Evolutionary conservation across 2,113 vertebrate genomes (phyloP).

Genomic region (Chrysemys picta): DNA sequence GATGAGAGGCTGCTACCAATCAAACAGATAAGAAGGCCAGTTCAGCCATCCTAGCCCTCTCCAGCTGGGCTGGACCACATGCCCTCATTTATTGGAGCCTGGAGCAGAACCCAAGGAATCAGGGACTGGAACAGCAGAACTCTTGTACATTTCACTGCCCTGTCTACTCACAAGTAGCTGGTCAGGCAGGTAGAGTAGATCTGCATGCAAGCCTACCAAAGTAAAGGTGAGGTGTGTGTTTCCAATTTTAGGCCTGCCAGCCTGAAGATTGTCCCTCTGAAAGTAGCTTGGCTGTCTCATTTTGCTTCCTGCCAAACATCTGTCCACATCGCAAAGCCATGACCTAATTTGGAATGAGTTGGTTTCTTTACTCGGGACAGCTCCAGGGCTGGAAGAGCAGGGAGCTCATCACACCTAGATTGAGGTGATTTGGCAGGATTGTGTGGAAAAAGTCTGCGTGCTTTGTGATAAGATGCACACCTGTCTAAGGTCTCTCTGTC

Average conservation of each 20-base stretch:
- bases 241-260: constrained; percentile 24
- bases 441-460: neutral
- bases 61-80: fast-evolving
- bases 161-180: neutral
- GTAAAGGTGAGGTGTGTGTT: neutral
- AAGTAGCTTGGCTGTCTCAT: constrained; percentile 12
- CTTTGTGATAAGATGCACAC: constrained; percentile 8
- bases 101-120: neutral
- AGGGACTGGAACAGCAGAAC: neutral
- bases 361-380: neutral
- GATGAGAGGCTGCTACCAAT: too few species aligned
- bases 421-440: neutral
- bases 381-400: constrained; percentile 23
- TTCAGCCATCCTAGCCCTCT: too few species aligned
- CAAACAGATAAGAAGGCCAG: too few species aligned
- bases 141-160: neutral
- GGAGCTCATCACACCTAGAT: neutral
- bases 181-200: neutral
- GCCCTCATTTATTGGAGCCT: fast-evolving
- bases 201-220: neutral
- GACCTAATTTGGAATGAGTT: constrained; percentile 32
- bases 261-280: neutral
- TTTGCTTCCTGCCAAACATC: constrained; percentile 41
- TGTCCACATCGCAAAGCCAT: constrained; percentile 35
- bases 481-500: fast-evolving